Conservation (phyloP, 2,888 invertebrate genomes). For the Pachliopta kotzebuea region DNA sequence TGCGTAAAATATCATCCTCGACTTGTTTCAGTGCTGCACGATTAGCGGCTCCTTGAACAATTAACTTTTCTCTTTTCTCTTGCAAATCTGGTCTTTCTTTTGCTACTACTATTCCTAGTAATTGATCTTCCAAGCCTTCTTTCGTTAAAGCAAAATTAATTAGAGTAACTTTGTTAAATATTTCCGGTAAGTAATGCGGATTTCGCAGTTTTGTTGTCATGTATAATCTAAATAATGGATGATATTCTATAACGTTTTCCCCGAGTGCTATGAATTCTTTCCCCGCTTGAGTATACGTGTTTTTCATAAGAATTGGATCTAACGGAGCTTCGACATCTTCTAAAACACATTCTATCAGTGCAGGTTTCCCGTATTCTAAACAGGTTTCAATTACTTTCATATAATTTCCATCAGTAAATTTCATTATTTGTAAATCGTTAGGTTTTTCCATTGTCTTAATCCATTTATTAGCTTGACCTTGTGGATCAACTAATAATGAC, state of each 20-base stretch:
- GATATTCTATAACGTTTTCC: slow-evolving; percentile 88
- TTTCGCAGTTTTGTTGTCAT: slow-evolving; percentile 91
- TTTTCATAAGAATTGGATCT: slow-evolving; percentile 87
- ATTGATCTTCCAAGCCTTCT: slow-evolving; percentile 91
- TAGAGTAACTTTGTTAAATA: slow-evolving; percentile 90
- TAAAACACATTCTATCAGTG: slow-evolving; percentile 87
- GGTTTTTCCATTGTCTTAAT: slow-evolving; percentile 90
- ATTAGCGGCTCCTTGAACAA: slow-evolving; percentile 89
- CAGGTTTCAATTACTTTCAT: slow-evolving; percentile 88
- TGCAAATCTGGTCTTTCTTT: slow-evolving; percentile 92
- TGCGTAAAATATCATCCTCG: slow-evolving; percentile 93
- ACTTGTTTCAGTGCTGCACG: slow-evolving; percentile 90
- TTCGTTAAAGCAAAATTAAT: slow-evolving; percentile 92
- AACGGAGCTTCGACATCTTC: slow-evolving; percentile 90
- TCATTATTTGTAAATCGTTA: slow-evolving; percentile 85
- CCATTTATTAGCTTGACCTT: slow-evolving; percentile 93
- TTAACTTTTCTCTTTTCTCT: slow-evolving; percentile 88
- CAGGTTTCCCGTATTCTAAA: slow-evolving; percentile 88
- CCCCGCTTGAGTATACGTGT: slow-evolving; percentile 87
- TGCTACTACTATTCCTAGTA: slow-evolving; percentile 91
- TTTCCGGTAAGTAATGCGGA: slow-evolving; percentile 92
- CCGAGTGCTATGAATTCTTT: slow-evolving; percentile 88
- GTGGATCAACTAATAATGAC: slow-evolving; percentile 92
- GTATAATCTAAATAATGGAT: slow-evolving; percentile 87
- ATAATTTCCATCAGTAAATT: slow-evolving; percentile 87